Percentiles rank a stretch among this genome's conserved stretches.
Evolutionary conservation across 2,113 vertebrate species (phyloP).

Genomic region (zebrafish (Danio rerio)): DNA sequence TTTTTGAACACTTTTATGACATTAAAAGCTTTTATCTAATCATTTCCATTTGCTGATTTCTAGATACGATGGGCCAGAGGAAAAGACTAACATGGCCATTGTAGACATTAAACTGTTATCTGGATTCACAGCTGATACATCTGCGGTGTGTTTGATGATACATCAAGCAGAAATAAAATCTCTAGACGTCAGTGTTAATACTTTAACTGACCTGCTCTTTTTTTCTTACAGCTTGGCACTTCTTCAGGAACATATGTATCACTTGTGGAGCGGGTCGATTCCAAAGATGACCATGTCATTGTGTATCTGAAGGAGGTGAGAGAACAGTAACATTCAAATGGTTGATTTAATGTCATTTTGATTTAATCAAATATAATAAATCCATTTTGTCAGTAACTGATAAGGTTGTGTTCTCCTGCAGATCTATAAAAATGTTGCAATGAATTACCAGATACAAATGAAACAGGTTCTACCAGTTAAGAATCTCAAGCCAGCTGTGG

Average conservation of each 20-base stretch:
- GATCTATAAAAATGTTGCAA: conserved; percentile 42
- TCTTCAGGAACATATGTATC: accelerated
- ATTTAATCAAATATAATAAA: background rate
- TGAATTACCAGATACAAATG: conserved; percentile 67
- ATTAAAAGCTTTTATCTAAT: background rate
- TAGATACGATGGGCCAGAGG: conserved; percentile 43
- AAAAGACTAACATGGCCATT: conserved; percentile 71
- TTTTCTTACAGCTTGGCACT: conserved; percentile 57
- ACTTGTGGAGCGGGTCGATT: conserved; percentile 67
- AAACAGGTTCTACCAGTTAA: conserved; percentile 72
- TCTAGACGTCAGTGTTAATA: background rate
- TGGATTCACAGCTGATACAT: conserved; percentile 64
- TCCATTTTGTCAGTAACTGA: background rate
- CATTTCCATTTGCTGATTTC: background rate
- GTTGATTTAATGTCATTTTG: background rate
- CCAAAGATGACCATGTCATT: conserved; percentile 64
- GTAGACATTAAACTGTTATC: conserved; percentile 71
- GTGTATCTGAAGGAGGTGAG: conserved; percentile 70
- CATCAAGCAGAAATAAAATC: background rate
- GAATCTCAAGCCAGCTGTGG: conserved; percentile 80
- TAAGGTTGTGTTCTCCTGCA: conserved; percentile 46
- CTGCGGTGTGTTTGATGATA: conserved; percentile 9
- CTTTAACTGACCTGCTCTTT: background rate
- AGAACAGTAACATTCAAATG: background rate
- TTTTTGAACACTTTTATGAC: no score